Percentiles rank a stretch among this genome's conserved stretches.
phyloP scores from a whole-genome alignment of 2,888 invertebrate species.

The Eilema caniola region DNA sequence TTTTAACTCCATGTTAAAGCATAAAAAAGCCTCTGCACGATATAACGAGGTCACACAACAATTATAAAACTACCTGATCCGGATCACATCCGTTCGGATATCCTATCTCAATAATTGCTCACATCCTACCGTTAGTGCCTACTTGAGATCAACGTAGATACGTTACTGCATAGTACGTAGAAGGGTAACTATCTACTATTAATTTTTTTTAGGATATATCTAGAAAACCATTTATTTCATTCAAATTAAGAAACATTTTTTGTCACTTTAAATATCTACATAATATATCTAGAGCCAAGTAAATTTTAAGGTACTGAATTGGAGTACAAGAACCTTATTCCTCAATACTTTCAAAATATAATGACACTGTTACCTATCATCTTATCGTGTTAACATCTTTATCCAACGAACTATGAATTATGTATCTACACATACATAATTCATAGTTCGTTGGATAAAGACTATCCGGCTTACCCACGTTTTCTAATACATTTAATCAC shows the following conservation, averaged over 20 bases:
- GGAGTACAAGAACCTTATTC: neutral
- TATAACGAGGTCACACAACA: constrained; percentile 40
- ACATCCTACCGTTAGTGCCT: constrained; percentile 76
- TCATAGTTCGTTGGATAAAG: no score
- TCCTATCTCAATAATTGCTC: constrained; percentile 77
- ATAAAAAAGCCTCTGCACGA: constrained; percentile 18
- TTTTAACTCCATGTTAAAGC: constrained; percentile 9
- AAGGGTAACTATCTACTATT: constrained; percentile 23
- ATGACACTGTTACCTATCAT: neutral
- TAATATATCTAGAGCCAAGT: no score
- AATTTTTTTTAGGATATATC: neutral
- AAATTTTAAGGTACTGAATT: neutral
- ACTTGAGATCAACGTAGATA: constrained; percentile 23
- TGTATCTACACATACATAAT: no score
- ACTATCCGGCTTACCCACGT: neutral
- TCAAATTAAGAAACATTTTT: no score
- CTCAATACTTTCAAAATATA: no score
- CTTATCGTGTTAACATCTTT: neutral
- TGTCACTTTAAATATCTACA: no score
- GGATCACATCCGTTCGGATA: constrained; percentile 76
- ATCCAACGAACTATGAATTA: neutral
- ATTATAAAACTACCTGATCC: constrained; percentile 68
- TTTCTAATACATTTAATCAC: neutral
- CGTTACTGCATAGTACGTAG: constrained; percentile 1
- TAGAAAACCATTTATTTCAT: neutral